A percentile compares a stretch with the other conserved stretches of the same genome.
Evolutionary conservation across 2,888 invertebrate species (phyloP).

Genomic region (Polylopha cassiicola): DNA sequence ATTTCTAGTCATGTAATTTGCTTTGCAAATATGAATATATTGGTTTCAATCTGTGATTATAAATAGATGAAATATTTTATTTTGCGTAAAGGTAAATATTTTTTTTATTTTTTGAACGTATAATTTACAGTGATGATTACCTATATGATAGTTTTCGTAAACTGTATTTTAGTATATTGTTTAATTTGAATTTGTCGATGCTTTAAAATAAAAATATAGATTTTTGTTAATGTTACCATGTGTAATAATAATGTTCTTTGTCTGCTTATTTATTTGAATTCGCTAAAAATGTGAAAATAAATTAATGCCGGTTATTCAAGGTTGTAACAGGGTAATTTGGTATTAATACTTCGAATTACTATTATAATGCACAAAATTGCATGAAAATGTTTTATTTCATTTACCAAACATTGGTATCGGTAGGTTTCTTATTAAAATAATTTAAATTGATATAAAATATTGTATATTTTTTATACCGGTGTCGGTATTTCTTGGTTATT

Average conservation of each 20-base stretch:
- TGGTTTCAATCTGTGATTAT: slow-evolving; percentile 26
- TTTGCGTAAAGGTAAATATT: slow-evolving; percentile 15
- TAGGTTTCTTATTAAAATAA: too few relatives aligned
- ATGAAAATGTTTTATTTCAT: slow-evolving; percentile 26
- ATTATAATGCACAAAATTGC: slow-evolving; percentile 41
- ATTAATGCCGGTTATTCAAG: slow-evolving; percentile 46
- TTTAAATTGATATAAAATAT: too few relatives aligned
- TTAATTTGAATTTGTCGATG: too few relatives aligned
- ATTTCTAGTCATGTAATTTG: slow-evolving; percentile 64
- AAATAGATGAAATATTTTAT: slow-evolving; percentile 34
- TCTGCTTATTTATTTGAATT: slow-evolving; percentile 5
- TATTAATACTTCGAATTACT: slow-evolving; percentile 27
- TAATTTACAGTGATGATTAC: too few relatives aligned
- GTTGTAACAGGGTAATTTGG: slow-evolving; percentile 60
- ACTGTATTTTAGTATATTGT: too few relatives aligned
- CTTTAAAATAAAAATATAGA: too few relatives aligned
- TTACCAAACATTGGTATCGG: slow-evolving; percentile 13
- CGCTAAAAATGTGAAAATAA: slow-evolving; percentile 5
- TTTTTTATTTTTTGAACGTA: too few relatives aligned
- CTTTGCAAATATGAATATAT: slow-evolving; percentile 44
- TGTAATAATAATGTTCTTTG: too few relatives aligned
- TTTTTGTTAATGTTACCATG: too few relatives aligned
- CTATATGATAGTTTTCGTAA: too few relatives aligned
- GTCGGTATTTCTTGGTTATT: too few relatives aligned
- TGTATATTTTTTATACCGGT: too few relatives aligned